These are phyloP conservation scores for Lithobates pipiens DNA, from an alignment of 2,797 vertebrate species.

Conservation along the genomic window DNA sequence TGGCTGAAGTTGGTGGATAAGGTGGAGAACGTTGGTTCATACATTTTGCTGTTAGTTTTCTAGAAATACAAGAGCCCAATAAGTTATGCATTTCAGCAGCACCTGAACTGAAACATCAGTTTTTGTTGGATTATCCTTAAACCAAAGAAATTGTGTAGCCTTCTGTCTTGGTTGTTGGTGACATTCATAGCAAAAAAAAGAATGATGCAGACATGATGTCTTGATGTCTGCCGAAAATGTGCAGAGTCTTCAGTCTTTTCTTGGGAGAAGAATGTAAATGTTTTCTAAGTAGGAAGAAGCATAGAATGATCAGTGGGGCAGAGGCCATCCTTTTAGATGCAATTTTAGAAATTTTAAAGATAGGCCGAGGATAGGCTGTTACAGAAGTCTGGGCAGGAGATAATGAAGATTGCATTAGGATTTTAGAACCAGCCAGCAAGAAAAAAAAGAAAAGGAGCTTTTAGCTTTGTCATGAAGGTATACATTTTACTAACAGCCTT, in stretches of 20 bases:
- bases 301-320: neutral
- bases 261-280: neutral
- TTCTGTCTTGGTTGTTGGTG: neutral
- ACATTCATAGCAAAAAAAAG: neutral
- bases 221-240: neutral
- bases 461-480: constrained; percentile 19
- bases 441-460: constrained; percentile 5
- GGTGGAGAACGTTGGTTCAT: no score
- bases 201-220: neutral
- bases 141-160: neutral
- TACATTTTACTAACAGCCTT: constrained; percentile 12
- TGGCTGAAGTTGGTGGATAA: no score
- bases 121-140: neutral
- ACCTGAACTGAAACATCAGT: neutral
- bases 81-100: no score
- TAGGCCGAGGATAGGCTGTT: neutral
- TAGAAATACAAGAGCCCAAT: neutral
- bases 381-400: neutral
- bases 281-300: neutral
- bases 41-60: no score
- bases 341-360: neutral
- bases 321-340: constrained; percentile 1
- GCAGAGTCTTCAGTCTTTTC: neutral
- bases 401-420: constrained; percentile 12
- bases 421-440: neutral